phyloP scores from a whole-genome alignment of 2,797 vertebrate species.

The Pipistrellus pygmaeus region DNA sequence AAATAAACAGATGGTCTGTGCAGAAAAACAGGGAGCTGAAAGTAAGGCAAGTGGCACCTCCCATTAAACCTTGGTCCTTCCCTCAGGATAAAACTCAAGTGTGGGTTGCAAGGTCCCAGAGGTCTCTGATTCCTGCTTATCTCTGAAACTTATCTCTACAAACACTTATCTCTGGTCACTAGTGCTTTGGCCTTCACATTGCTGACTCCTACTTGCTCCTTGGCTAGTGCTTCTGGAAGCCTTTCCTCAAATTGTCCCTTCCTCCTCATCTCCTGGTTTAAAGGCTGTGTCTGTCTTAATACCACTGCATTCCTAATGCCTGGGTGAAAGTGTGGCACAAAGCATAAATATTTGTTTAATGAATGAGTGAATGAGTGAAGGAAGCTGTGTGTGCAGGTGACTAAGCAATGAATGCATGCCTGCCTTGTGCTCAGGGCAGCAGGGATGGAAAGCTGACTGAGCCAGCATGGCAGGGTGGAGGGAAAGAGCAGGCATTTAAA shows the following conservation, averaged over 20 bases:
- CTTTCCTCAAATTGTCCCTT: no score
- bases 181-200: background rate
- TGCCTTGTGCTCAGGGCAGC: background rate
- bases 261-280: background rate
- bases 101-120: accelerated
- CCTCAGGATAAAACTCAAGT: background rate
- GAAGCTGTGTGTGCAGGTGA: background rate
- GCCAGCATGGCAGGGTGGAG: no score
- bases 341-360: background rate
- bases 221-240: background rate
- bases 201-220: background rate
- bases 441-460: background rate
- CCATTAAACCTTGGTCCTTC: background rate
- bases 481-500: background rate
- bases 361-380: background rate
- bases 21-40: background rate
- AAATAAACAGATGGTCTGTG: background rate
- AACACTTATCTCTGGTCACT: background rate
- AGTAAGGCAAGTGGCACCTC: background rate
- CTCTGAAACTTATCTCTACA: background rate
- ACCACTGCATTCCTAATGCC: background rate
- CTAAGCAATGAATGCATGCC: background rate
- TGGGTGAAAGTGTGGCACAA: background rate
- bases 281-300: background rate
- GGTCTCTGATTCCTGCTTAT: background rate